A percentile compares a stretch with the other conserved stretches of the same genome.
phyloP scores from a whole-genome alignment of 1,140 invertebrate genomes.

The Oedothorax gibbosus region DNA sequence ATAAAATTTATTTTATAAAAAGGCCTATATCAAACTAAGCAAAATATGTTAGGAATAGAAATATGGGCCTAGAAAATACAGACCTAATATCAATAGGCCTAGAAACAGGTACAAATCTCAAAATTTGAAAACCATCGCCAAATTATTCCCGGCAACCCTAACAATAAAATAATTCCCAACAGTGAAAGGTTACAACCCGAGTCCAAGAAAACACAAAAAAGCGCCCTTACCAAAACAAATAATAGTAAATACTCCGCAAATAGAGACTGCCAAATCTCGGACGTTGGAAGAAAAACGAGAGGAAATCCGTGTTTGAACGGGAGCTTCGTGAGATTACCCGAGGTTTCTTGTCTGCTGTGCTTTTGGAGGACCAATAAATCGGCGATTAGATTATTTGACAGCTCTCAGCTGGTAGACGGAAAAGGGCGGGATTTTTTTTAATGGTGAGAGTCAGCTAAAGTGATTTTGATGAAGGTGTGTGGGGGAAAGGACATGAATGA shows the following conservation, averaged over 20 bases:
- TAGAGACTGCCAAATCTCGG: slow-evolving; percentile 8
- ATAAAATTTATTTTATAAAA: too few species aligned
- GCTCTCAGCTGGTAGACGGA: not conserved
- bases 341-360: slow-evolving; percentile 19
- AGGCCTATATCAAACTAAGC: too few species aligned
- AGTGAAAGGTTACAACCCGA: slow-evolving; percentile 9
- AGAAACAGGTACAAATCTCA: too few species aligned
- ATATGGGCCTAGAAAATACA: too few species aligned
- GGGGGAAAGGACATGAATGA: too few species aligned
- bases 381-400: slow-evolving; percentile 46
- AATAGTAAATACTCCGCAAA: slow-evolving; percentile 26
- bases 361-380: slow-evolving; percentile 13
- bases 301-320: slow-evolving; percentile 58
- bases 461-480: too few species aligned
- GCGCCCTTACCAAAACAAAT: not conserved
- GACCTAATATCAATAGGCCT: too few species aligned
- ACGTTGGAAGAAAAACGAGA: slow-evolving; percentile 45
- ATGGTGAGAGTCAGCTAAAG: too few species aligned
- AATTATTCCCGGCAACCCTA: not conserved
- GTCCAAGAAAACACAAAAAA: not conserved
- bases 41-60: too few species aligned
- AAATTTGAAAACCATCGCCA: not conserved
- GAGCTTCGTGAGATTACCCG: slow-evolving; percentile 23
- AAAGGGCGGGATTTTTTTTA: too few species aligned
- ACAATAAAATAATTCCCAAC: too few species aligned